Conservation (phyloP, 2,113 vertebrate species). For the Cyanistes caeruleus region DNA sequence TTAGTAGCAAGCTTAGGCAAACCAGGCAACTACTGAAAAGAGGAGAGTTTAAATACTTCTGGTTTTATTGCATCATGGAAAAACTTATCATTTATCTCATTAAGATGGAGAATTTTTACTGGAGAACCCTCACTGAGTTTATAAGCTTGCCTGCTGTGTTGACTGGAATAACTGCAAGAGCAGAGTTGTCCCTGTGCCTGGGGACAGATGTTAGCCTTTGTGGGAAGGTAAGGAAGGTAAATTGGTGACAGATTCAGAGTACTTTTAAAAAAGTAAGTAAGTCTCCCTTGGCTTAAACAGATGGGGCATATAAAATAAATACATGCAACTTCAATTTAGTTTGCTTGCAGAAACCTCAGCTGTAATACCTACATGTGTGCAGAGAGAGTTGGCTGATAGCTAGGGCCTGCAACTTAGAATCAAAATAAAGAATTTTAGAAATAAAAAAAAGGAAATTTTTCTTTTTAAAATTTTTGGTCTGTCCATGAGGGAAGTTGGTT, state of each 20-base stretch:
- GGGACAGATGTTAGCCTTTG: neutral
- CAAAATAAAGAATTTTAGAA: neutral
- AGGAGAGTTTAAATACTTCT: constrained; percentile 25
- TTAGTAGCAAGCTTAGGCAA: constrained; percentile 18
- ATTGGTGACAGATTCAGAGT: constrained; percentile 1
- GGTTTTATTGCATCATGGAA: constrained; percentile 35
- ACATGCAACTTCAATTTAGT: neutral
- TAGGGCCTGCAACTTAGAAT: neutral
- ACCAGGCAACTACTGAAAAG: neutral
- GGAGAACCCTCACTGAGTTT: neutral
- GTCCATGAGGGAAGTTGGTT: neutral
- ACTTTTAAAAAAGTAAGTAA: neutral
- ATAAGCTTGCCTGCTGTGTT: neutral
- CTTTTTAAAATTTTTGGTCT: neutral
- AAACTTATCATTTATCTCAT: constrained; percentile 53
- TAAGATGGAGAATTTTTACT: constrained; percentile 45
- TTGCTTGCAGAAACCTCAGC: neutral
- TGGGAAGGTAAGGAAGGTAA: constrained; percentile 26
- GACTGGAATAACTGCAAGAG: neutral
- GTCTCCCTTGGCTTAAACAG: constrained; percentile 5
- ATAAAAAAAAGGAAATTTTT: neutral
- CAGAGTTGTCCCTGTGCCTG: neutral
- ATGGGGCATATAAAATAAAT: neutral
- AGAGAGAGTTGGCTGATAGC: neutral
- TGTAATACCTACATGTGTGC: neutral